Evolutionary conservation across 1,140 invertebrate species (phyloP).

Genomic region (Drosophila nigromelanica): DNA sequence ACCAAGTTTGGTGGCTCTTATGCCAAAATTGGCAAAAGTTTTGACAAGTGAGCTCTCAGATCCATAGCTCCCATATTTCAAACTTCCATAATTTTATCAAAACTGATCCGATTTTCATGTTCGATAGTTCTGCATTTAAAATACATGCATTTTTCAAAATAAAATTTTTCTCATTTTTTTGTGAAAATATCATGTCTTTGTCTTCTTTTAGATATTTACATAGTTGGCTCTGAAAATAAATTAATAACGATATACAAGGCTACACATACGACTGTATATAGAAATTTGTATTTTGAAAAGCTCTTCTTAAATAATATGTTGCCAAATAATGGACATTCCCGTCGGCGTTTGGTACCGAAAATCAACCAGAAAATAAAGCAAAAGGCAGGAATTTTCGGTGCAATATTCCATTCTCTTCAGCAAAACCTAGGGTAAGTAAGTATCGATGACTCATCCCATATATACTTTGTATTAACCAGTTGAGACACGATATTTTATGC

Average conservation of each 20-base stretch:
- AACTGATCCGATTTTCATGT: too few species aligned
- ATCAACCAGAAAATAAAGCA: conserved; percentile 1
- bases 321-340: conserved; percentile 3
- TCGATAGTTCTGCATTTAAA: too few species aligned
- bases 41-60: too few species aligned
- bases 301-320: conserved; percentile 8
- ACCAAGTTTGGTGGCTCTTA: too few species aligned
- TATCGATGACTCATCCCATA: not conserved
- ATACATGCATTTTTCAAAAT: too few species aligned
- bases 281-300: not conserved
- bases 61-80: too few species aligned
- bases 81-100: too few species aligned
- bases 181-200: too few species aligned
- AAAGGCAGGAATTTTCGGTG: not conserved
- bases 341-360: conserved; percentile 17
- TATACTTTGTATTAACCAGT: not conserved
- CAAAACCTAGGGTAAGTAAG: conserved; percentile 47
- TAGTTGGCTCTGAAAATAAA: conserved; percentile 49
- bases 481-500: not conserved
- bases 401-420: conserved; percentile 9
- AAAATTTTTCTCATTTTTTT: too few species aligned
- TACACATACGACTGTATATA: conserved; percentile 1
- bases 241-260: not conserved
- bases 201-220: conserved; percentile 59
- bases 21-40: too few species aligned